Base-by-base conservation (phyloP, 1,140 invertebrate species). In the Sycophaga agraensis region DNA sequence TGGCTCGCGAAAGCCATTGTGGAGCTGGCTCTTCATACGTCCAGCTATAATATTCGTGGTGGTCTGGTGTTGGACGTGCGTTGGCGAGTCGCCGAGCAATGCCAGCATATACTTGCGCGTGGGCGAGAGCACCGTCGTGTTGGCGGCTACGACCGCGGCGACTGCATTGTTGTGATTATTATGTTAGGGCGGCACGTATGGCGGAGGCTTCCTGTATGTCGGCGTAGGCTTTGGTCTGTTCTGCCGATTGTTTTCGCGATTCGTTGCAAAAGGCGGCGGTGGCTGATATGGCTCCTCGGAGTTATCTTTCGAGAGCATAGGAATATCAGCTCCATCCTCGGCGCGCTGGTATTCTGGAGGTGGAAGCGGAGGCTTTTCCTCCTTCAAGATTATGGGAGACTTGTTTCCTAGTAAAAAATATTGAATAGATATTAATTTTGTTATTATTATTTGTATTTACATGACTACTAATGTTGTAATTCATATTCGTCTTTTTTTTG, bases 161-260 rank as follows among this genome's bases (percentile, higher is more conserved):
- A 39, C 46, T 26, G 16, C 28, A n/a, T 24, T 42, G 9, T 46
- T 56, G n/a, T 16, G 45, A 9, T 35, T 71, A 64, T 70, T 81
- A 70, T 78, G 78, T 93, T 94, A 94, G 82, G 92, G 92, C 56
- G 92, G 92, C 63, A 94, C 92, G 77, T 96, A 96, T 16, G 92
- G 92, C 59, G 93, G 92, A 37, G 93, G 92, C 81, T 92, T 93
- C 71, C 92, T 86, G 83, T 94, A 94, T 51, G 89, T 91, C 26
- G 92, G 91, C 21, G 91, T 92, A 26, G 90, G 89, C 70, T 90
- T 91, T 34, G 90, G 89, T 60, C 88, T 81, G 53, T 85, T 84
- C 62, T 85, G 83, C 50, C 84, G 80, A 70, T 83, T 85, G 37
- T 86, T 86, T 34, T 89, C 87, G 42, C 86, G 85, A 59, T 87